These are phyloP conservation scores for Caenorhabditis tropicalis DNA, from an alignment of 1,140 invertebrate species.

Conservation along the genomic window DNA sequence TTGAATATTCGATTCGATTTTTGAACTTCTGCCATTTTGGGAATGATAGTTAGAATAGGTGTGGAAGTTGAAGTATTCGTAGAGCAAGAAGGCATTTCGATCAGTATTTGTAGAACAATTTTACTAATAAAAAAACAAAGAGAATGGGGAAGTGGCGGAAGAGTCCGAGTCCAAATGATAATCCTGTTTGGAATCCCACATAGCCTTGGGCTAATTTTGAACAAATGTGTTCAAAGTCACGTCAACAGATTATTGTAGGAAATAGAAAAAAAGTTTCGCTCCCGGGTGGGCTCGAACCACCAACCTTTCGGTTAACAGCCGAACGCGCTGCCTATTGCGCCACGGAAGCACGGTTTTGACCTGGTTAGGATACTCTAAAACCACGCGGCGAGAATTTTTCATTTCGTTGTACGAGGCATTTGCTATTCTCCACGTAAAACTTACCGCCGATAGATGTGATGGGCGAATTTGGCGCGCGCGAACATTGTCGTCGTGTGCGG, in stretches of 20 bases:
- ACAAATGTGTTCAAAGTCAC: not conserved
- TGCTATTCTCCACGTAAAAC: not conserved
- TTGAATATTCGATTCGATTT: not conserved
- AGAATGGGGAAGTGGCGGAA: not conserved
- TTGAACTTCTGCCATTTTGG: not conserved
- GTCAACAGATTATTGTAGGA: not conserved
- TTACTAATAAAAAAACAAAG: not conserved
- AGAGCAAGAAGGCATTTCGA: not conserved
- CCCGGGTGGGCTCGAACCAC: conserved; percentile 71
- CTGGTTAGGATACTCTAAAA: too few relatives aligned
- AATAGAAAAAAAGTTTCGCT: conserved; percentile 57
- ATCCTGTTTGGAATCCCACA: not conserved
- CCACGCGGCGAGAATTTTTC: too few relatives aligned
- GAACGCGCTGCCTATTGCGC: conserved; percentile 64
- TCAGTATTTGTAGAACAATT: not conserved
- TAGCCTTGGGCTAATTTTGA: not conserved
- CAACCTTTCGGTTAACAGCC: conserved; percentile 72
- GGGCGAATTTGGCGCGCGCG: conserved; percentile 25
- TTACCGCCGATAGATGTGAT: conserved; percentile 41
- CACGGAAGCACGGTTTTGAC: conserved; percentile 44
- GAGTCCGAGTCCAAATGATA: not conserved
- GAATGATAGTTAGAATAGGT: not conserved
- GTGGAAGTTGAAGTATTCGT: not conserved
- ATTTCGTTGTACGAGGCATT: too few relatives aligned
- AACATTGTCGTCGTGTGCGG: conserved; percentile 25